These are phyloP conservation scores for Pavo muticus DNA, from an alignment of 2,113 vertebrate species.

Conservation along the genomic window DNA sequence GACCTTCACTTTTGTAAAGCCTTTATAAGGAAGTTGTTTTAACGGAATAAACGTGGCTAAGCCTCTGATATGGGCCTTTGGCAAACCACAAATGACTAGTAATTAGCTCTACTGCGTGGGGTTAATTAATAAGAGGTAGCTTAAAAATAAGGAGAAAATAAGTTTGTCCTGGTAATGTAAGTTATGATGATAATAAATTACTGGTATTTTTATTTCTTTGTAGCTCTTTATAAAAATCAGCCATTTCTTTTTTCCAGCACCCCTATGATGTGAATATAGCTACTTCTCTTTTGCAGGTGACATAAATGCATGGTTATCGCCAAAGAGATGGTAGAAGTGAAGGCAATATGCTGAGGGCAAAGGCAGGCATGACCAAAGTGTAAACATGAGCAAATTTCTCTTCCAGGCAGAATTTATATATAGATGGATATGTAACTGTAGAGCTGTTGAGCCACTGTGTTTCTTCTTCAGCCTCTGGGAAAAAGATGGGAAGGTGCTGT, in stretches of 20 bases:
- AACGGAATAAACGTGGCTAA: conserved; percentile 4
- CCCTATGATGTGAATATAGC: background rate
- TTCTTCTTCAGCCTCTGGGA: background rate
- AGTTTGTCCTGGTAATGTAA: conserved; percentile 1
- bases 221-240: background rate
- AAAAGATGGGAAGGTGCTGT: background rate
- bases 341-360: background rate
- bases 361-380: background rate
- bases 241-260: background rate
- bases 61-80: background rate
- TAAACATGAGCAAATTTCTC: background rate
- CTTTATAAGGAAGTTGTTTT: conserved; percentile 22
- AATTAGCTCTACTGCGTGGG: conserved; percentile 33
- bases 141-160: conserved; percentile 19
- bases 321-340: background rate
- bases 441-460: background rate
- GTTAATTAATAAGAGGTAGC: conserved; percentile 54
- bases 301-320: background rate
- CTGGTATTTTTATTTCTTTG: background rate
- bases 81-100: conserved; percentile 13
- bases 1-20: conserved; percentile 55
- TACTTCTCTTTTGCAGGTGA: background rate
- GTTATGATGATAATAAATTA: background rate
- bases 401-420: background rate
- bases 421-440: fast-evolving